Evolutionary conservation across 2,113 vertebrate genomes (phyloP).

Genomic region (Bothrops jararaca): DNA sequence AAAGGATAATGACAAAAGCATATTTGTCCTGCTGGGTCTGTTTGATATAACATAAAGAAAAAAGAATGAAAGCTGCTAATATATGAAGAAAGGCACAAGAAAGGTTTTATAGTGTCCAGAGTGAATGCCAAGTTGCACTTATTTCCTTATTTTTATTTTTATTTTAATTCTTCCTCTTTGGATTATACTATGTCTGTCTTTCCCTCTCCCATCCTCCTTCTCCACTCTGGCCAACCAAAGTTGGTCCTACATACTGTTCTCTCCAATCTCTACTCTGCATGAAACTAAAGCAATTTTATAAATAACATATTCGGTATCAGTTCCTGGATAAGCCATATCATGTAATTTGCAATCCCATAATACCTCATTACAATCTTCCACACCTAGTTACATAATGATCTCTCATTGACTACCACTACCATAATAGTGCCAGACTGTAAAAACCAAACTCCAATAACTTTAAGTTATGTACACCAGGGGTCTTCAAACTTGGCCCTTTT

Average conservation of each 20-base stretch:
- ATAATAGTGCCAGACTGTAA: neutral
- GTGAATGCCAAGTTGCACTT: neutral
- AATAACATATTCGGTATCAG: neutral
- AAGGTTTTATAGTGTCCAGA: neutral
- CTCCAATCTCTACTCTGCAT: neutral
- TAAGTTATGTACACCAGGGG: neutral
- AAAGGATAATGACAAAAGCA: constrained; percentile 20
- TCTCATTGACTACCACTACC: neutral
- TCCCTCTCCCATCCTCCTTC: neutral
- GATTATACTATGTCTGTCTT: neutral
- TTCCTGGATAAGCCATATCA: neutral
- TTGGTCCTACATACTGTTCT: neutral
- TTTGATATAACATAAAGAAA: constrained; percentile 11
- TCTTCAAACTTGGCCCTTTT: too few relatives aligned
- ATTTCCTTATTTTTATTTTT: neutral
- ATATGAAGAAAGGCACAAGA: constrained; percentile 14
- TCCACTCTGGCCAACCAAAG: neutral
- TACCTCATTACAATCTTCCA: neutral
- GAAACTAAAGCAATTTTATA: neutral
- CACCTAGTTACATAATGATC: neutral
- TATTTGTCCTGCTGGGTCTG: constrained; percentile 18
- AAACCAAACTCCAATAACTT: neutral
- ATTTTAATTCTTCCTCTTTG: neutral
- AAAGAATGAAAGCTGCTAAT: constrained; percentile 33
- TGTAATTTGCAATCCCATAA: neutral